A percentile compares a stretch with the other conserved stretches of the same genome.
These are phyloP conservation scores for Coelopa pilipes DNA, from an alignment of 2,888 invertebrate genomes.

Conservation along the genomic window DNA sequence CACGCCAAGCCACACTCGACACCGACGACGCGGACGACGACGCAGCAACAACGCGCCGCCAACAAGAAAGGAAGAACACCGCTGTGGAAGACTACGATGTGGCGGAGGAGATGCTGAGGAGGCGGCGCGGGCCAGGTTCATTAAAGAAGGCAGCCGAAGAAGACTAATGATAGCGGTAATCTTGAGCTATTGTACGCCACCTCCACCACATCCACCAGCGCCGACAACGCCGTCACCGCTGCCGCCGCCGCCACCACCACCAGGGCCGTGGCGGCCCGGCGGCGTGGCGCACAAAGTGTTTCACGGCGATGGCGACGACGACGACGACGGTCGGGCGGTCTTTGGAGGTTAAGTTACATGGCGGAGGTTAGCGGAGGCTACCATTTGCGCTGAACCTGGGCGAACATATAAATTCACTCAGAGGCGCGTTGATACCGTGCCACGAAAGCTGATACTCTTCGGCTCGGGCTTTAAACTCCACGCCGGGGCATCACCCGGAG, in stretches of 20 bases:
- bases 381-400: constrained; percentile 37
- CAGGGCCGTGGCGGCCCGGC: constrained; percentile 8
- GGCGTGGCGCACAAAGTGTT: constrained; percentile 23
- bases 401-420: constrained; percentile 66
- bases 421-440: constrained; percentile 58
- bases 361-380: constrained; percentile 44
- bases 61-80: neutral
- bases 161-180: constrained; percentile 61
- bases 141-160: constrained; percentile 54
- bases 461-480: constrained; percentile 3
- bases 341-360: constrained; percentile 51
- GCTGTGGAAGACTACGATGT: too few species aligned
- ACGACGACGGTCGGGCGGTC: constrained; percentile 33
- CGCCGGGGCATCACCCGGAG: neutral
- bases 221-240: neutral
- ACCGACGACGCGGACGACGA: neutral
- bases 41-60: neutral
- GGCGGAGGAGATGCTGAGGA: neutral
- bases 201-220: too few species aligned
- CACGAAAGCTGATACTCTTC: constrained; percentile 36
- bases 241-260: constrained; percentile 19
- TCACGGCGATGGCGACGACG: constrained; percentile 38
- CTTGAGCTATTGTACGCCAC: constrained; percentile 58
- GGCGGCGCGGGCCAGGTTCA: constrained; percentile 50
- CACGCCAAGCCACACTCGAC: neutral